A percentile compares a stretch with the other conserved stretches of the same genome.
Conservation (phyloP, 37 sponge, comb jelly and placozoan species). For the Halisarca cf. caerulea region DNA sequence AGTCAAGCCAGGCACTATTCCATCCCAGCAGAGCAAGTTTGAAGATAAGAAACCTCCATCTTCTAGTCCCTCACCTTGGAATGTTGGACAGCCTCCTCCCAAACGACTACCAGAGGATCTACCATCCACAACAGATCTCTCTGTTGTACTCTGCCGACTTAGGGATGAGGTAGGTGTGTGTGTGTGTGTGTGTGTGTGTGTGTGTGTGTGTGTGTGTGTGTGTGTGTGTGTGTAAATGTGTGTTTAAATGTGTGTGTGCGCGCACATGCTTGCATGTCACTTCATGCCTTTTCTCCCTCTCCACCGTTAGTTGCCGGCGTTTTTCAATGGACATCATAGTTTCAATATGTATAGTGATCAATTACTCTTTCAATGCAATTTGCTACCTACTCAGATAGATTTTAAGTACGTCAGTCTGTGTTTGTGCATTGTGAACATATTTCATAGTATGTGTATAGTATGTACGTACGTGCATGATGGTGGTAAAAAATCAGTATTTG, state of each 20-base stretch:
- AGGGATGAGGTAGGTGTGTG: conserved; percentile 73
- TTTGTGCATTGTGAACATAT: neutral
- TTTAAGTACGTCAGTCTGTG: conserved; percentile 14
- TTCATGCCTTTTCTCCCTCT: too few species aligned
- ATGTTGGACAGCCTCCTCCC: too few species aligned
- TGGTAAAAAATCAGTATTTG: too few species aligned
- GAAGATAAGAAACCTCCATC: too few species aligned
- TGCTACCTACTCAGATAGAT: neutral
- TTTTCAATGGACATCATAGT: conserved; percentile 66
- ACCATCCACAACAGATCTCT: conserved; percentile 58
- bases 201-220: neutral
- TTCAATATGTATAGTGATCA: conserved; percentile 42
- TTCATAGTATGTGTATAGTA: too few species aligned
- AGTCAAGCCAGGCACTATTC: too few species aligned
- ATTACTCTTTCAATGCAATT: conserved; percentile 50
- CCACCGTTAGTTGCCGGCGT: conserved; percentile 47
- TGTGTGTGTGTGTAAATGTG: too few species aligned
- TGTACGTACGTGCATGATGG: too few species aligned
- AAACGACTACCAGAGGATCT: neutral
- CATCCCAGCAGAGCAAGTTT: too few species aligned
- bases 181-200: neutral
- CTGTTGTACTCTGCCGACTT: conserved; percentile 58
- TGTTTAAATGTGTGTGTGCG: too few species aligned
- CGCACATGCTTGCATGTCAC: too few species aligned
- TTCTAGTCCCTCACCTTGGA: too few species aligned